Evolutionary conservation across 2,797 vertebrate genomes (phyloP).

Genomic region (Selene dorsalis): DNA sequence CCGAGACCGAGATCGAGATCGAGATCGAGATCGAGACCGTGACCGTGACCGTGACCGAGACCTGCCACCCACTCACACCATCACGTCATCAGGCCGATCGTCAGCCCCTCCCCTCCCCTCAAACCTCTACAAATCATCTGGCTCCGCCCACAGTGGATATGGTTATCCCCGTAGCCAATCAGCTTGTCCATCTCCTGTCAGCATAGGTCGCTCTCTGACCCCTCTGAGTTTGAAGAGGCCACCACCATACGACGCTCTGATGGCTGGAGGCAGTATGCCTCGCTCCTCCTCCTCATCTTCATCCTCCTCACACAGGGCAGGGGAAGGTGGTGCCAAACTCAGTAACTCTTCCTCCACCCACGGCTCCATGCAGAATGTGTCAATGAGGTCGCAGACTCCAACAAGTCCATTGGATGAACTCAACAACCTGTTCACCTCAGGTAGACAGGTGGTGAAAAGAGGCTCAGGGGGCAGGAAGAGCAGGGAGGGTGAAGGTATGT

Average conservation of each 20-base stretch:
- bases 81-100: constrained; percentile 87
- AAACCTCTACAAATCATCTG: constrained; percentile 89
- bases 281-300: constrained; percentile 89
- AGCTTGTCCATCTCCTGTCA: constrained; percentile 94
- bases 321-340: constrained; percentile 88
- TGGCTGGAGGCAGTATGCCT: constrained; percentile 84
- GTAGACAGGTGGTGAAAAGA: constrained; percentile 89
- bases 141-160: constrained; percentile 90
- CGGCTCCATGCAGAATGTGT: constrained; percentile 87
- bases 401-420: constrained; percentile 95
- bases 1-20: constrained; percentile 14
- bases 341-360: constrained; percentile 80
- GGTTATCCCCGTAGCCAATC: constrained; percentile 96
- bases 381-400: constrained; percentile 90
- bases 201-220: constrained; percentile 92
- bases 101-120: constrained; percentile 94
- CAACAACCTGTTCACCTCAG: constrained; percentile 90
- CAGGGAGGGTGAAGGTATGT: constrained; percentile 87
- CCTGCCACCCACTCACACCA: constrained; percentile 83
- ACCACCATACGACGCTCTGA: constrained; percentile 91
- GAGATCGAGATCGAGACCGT: constrained; percentile 15
- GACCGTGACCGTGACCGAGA: constrained; percentile 51
- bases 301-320: constrained; percentile 84
- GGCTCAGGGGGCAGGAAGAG: constrained; percentile 89
- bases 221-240: constrained; percentile 95